Percentiles rank a stretch among this genome's conserved stretches.
These are phyloP conservation scores for Chascanopsetta lugubris DNA, from an alignment of 2,113 vertebrate species.

Conservation along the genomic window DNA sequence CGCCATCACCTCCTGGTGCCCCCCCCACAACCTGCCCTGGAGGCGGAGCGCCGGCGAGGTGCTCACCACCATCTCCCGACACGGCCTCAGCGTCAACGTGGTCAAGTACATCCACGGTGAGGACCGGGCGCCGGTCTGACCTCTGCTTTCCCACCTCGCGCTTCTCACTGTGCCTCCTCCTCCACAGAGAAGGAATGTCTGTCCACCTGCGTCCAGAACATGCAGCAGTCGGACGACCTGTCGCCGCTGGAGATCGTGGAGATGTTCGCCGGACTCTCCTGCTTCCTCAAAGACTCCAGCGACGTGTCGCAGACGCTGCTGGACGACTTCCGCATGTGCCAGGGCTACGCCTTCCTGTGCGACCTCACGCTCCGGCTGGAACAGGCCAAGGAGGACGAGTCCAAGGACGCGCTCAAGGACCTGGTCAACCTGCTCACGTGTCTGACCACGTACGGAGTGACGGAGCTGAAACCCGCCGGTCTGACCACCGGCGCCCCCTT, in stretches of 20 bases:
- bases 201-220: slow-evolving; percentile 96
- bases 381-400: slow-evolving; percentile 95
- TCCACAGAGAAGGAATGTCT: slow-evolving; percentile 96
- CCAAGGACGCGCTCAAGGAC: slow-evolving; percentile 95
- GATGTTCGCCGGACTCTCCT: slow-evolving; percentile 97
- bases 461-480: slow-evolving; percentile 92
- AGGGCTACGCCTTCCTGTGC: slow-evolving; percentile 96
- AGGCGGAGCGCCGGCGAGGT: slow-evolving; percentile 98
- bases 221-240: slow-evolving; percentile 98
- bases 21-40: slow-evolving; percentile 98
- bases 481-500: slow-evolving; percentile 96
- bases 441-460: slow-evolving; percentile 92
- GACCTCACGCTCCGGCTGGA: slow-evolving; percentile 98
- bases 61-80: slow-evolving; percentile 96
- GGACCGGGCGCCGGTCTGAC: not conserved
- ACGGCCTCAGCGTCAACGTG: slow-evolving; percentile 97
- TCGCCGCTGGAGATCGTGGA: slow-evolving; percentile 97
- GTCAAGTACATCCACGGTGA: slow-evolving; percentile 98
- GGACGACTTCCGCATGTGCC: slow-evolving; percentile 98
- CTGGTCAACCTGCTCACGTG: slow-evolving; percentile 96
- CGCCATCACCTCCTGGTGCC: slow-evolving; percentile 99
- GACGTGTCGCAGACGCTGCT: slow-evolving; percentile 94
- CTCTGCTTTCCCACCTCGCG: not conserved
- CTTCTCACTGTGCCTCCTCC: not conserved
- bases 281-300: slow-evolving; percentile 99